Conservation (phyloP, 2,888 invertebrate species). For the Eucriotettix oculatus region DNA sequence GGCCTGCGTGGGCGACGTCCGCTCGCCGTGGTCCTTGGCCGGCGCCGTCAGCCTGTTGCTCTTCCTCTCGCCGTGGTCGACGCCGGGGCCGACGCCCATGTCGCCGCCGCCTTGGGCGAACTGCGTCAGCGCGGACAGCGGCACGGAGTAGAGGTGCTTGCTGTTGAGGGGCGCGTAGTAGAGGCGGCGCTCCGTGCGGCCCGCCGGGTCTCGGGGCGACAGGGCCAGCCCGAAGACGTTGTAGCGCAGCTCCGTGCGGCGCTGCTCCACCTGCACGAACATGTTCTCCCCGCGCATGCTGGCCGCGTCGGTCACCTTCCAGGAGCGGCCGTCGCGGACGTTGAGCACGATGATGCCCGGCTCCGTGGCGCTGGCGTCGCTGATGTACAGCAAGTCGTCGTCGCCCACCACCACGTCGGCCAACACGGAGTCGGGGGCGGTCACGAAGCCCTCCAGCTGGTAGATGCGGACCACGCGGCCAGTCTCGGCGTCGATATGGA, state of each 20-base stretch:
- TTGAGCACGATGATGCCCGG: slow-evolving; percentile 60
- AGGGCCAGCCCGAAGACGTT: slow-evolving; percentile 8
- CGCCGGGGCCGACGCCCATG: no score
- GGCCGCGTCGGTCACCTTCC: slow-evolving; percentile 47
- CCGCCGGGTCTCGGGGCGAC: slow-evolving; percentile 23
- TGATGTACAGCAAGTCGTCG: slow-evolving; percentile 33
- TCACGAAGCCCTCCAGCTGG: slow-evolving; percentile 41
- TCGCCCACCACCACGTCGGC: slow-evolving; percentile 59
- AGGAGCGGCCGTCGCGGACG: slow-evolving; percentile 41
- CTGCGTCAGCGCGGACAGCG: slow-evolving; percentile 41
- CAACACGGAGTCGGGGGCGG: slow-evolving; percentile 39
- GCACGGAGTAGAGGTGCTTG: slow-evolving; percentile 45
- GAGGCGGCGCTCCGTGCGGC: slow-evolving; percentile 25
- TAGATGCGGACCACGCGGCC: slow-evolving; percentile 30
- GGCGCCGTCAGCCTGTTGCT: not conserved
- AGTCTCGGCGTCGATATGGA: not conserved
- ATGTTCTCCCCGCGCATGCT: slow-evolving; percentile 43
- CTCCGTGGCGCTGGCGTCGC: slow-evolving; percentile 26
- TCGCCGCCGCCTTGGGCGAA: slow-evolving; percentile 18
- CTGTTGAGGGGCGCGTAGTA: slow-evolving; percentile 56
- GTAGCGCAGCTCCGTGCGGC: slow-evolving; percentile 30
- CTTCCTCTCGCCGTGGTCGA: no score
- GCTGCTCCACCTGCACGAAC: not conserved
- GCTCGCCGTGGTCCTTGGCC: slow-evolving; percentile 33
- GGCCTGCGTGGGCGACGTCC: slow-evolving; percentile 52